phyloP scores from a whole-genome alignment of 2,113 vertebrate genomes.

The Colistium nudipinnis region DNA sequence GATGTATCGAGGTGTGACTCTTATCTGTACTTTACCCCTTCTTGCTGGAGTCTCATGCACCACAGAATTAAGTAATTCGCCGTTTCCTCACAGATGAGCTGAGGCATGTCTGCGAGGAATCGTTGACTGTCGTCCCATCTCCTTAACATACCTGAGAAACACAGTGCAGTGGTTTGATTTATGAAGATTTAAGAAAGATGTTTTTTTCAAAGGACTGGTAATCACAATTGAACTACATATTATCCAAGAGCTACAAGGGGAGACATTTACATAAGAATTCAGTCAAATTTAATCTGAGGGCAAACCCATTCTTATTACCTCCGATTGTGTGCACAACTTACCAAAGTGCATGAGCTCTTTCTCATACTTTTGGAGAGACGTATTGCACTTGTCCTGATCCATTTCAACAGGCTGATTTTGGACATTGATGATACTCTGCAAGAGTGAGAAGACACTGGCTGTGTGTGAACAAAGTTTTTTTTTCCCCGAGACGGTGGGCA shows the following conservation, averaged over 20 bases:
- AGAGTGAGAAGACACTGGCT: constrained; percentile 9
- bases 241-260: too few species aligned
- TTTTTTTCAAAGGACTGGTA: not conserved
- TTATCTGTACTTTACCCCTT: constrained; percentile 84
- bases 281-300: not conserved
- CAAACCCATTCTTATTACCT: not conserved
- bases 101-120: constrained; percentile 91
- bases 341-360: constrained; percentile 94
- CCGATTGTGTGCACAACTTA: constrained; percentile 72
- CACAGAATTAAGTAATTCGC: constrained; percentile 93
- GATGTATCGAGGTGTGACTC: too few species aligned
- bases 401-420: constrained; percentile 83
- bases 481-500: not conserved
- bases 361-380: constrained; percentile 91
- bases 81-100: constrained; percentile 96
- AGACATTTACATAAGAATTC: too few species aligned
- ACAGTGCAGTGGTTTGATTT: not conserved
- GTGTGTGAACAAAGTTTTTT: not conserved
- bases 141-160: constrained; percentile 89
- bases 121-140: constrained; percentile 98
- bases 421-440: constrained; percentile 93
- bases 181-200: not conserved
- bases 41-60: constrained; percentile 94
- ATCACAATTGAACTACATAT: too few species aligned
- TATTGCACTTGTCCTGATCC: constrained; percentile 87